A percentile compares a stretch with the other conserved stretches of the same genome.
phyloP scores from a whole-genome alignment of 2,113 vertebrate species.

The Raja brachyura region DNA sequence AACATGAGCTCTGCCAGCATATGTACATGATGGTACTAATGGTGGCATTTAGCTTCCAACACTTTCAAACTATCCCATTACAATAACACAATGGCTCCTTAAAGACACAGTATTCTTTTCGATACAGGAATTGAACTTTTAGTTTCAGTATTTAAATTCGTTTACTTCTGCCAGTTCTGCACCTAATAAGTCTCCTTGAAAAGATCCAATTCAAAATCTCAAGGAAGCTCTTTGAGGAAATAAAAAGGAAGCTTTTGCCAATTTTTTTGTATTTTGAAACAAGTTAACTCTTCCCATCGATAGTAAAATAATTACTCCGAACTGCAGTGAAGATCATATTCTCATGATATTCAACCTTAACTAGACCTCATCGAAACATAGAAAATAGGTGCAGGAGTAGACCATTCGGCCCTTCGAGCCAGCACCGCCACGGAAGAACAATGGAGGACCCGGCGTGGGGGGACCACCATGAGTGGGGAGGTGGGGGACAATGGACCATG shows the following conservation, averaged over 20 bases:
- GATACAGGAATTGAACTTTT: neutral
- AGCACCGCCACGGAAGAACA: too few relatives aligned
- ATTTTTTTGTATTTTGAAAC: neutral
- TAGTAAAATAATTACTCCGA: neutral
- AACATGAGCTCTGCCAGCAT: neutral
- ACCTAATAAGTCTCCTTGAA: too few relatives aligned
- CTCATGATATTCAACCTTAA: neutral
- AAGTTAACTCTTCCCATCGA: neutral
- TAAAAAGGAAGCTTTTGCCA: neutral
- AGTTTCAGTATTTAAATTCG: neutral
- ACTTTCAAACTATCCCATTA: neutral
- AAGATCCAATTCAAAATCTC: neutral
- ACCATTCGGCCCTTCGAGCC: too few relatives aligned
- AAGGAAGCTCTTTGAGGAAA: neutral
- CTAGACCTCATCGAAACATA: too few relatives aligned
- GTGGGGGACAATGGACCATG: too few relatives aligned
- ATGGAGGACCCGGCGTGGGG: too few relatives aligned
- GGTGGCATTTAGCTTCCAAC: neutral
- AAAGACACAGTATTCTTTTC: constrained; percentile 29
- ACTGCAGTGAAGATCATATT: neutral
- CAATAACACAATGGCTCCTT: neutral
- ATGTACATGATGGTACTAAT: neutral
- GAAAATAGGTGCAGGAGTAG: too few relatives aligned
- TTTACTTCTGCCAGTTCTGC: neutral
- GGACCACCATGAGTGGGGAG: too few relatives aligned